phyloP scores from a whole-genome alignment of 2,113 vertebrate genomes.

The Phoenicopterus ruber region DNA sequence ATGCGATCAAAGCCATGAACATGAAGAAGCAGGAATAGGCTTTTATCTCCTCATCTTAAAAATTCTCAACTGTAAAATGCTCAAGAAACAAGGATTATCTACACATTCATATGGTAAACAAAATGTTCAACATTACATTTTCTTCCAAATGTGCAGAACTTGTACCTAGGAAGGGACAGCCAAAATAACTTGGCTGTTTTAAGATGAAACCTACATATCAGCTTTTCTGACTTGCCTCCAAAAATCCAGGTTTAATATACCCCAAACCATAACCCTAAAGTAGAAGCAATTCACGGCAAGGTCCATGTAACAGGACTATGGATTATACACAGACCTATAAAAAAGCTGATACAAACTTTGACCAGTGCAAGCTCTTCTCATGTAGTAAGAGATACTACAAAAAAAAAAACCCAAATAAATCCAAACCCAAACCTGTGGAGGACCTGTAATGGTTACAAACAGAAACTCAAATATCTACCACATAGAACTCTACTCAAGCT shows the following conservation, averaged over 20 bases:
- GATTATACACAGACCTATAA: background rate
- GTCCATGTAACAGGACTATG: background rate
- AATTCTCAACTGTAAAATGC: background rate
- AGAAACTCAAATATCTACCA: background rate
- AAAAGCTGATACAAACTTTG: background rate
- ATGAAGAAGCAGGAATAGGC: background rate
- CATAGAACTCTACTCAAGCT: background rate
- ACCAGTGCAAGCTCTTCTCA: background rate
- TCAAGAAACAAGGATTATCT: background rate
- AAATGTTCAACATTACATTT: background rate
- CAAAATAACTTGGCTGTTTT: background rate
- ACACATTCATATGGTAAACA: background rate
- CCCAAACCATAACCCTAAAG: background rate
- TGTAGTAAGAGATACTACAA: background rate
- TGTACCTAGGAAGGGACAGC: background rate
- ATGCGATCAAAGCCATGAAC: background rate
- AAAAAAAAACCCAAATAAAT: background rate
- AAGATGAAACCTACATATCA: background rate
- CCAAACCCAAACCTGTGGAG: background rate
- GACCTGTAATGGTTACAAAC: background rate
- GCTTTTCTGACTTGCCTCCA: background rate
- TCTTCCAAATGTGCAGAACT: background rate
- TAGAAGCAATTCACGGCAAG: background rate
- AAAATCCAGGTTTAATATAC: background rate
- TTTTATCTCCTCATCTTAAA: background rate